A percentile compares a stretch with the other conserved stretches of the same genome.
phyloP scores from a whole-genome alignment of 2,888 invertebrate genomes.

The Drosophila paramelanica region DNA sequence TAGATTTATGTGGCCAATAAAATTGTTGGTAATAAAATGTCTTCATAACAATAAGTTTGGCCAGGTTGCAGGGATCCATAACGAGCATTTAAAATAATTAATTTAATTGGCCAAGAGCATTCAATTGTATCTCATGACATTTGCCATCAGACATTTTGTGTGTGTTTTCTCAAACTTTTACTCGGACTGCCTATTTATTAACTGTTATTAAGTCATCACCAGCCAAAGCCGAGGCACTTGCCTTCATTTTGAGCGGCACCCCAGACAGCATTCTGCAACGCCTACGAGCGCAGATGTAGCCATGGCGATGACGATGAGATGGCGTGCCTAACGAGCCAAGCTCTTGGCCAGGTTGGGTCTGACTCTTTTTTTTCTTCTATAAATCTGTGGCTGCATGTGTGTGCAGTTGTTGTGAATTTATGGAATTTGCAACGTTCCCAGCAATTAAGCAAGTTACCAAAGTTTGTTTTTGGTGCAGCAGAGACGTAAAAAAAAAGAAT shows the following conservation, averaged over 20 bases:
- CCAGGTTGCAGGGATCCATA: constrained; percentile 4
- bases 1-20: constrained; percentile 65
- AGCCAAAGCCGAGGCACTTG: constrained; percentile 16
- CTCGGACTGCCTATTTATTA: constrained; percentile 22
- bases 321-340: constrained; percentile 41
- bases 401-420: constrained; percentile 37
- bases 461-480: constrained; percentile 61
- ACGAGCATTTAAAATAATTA: constrained; percentile 55
- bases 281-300: constrained; percentile 49
- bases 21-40: constrained; percentile 51
- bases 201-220: constrained; percentile 64
- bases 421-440: constrained; percentile 77
- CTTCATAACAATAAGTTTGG: constrained; percentile 47
- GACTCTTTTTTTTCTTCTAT: constrained; percentile 27
- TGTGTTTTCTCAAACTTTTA: constrained; percentile 7
- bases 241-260: constrained; percentile 58
- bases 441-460: constrained; percentile 76
- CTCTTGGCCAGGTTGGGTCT: constrained; percentile 33
- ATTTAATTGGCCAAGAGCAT: constrained; percentile 53
- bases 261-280: constrained; percentile 69
- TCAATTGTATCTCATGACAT: constrained; percentile 45
- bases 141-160: constrained; percentile 21
- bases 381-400: constrained; percentile 36
- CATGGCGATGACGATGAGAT: constrained; percentile 38
- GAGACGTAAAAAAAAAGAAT: constrained; percentile 43